These are phyloP conservation scores for Pelmatolapia mariae DNA, from an alignment of 2,113 vertebrate species.

Conservation along the genomic window DNA sequence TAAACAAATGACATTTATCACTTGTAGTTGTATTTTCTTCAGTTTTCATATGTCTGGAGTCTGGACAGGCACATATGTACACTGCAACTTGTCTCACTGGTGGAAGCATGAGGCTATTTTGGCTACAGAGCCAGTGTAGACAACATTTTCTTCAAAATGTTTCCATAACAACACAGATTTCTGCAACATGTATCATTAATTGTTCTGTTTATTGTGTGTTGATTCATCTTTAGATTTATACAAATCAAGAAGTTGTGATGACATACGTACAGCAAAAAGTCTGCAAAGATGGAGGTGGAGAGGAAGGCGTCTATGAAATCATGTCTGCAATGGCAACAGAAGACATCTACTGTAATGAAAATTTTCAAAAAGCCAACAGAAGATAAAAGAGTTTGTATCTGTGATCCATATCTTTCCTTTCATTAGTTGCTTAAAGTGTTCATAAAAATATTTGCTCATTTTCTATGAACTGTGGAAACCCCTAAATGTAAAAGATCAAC, in stretches of 20 bases:
- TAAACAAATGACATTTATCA: neutral
- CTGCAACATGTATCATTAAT: neutral
- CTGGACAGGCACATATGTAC: neutral
- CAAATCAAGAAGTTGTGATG: neutral
- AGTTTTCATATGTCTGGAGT: neutral
- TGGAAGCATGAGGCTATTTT: neutral
- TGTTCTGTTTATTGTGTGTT: neutral
- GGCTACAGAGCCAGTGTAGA: neutral
- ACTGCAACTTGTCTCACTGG: accelerated
- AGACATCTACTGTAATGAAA: neutral
- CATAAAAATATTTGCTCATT: neutral
- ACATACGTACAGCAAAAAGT: neutral
- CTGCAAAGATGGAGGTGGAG: neutral
- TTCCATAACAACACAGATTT: accelerated
- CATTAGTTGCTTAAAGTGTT: neutral
- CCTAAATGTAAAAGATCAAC: neutral
- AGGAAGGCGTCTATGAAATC: neutral
- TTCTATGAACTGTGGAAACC: neutral
- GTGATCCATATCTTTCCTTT: neutral
- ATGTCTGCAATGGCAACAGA: neutral
- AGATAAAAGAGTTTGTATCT: neutral
- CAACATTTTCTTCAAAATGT: neutral
- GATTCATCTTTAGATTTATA: neutral
- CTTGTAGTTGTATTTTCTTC: neutral
- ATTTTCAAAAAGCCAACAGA: neutral